A percentile compares a stretch with the other conserved stretches of the same genome.
Evolutionary conservation across 1,140 invertebrate species (phyloP).

Genomic region (Drosophila ananassae): DNA sequence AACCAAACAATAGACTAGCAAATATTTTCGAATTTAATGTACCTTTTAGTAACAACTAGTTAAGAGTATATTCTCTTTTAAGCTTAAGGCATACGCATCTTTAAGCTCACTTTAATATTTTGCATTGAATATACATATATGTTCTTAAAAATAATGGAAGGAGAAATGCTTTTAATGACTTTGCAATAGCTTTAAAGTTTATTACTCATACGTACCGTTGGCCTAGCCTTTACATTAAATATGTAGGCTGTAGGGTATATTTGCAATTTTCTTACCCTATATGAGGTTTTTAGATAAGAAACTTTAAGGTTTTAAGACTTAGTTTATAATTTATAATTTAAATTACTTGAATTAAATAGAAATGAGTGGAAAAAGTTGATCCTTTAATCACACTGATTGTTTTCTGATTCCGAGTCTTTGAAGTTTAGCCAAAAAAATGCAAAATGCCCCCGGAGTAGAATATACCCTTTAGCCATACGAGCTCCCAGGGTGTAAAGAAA

Average conservation of each 20-base stretch:
- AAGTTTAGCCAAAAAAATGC: no score
- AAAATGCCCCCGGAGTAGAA: background rate
- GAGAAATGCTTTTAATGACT: conserved; percentile 19
- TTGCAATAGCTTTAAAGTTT: conserved; percentile 5
- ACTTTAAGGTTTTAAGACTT: no score
- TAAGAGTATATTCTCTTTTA: background rate
- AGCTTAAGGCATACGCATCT: background rate
- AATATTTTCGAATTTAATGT: conserved; percentile 14
- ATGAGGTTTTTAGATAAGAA: background rate
- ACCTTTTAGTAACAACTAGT: conserved; percentile 14
- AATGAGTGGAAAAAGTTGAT: no score
- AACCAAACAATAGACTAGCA: conserved; percentile 12
- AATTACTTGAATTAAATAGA: background rate
- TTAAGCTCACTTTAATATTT: background rate
- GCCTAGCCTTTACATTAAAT: background rate
- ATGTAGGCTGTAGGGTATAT: background rate
- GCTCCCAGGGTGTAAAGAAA: conserved; percentile 27
- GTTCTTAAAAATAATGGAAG: background rate
- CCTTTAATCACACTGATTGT: no score
- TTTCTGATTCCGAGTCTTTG: background rate
- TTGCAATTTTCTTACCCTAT: background rate
- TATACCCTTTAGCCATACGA: background rate
- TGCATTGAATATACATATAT: background rate
- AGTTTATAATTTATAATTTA: no score
- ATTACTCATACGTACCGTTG: conserved; percentile 23